These are phyloP conservation scores for Drosophila saltans DNA, from an alignment of 1,140 invertebrate genomes.

Conservation along the genomic window DNA sequence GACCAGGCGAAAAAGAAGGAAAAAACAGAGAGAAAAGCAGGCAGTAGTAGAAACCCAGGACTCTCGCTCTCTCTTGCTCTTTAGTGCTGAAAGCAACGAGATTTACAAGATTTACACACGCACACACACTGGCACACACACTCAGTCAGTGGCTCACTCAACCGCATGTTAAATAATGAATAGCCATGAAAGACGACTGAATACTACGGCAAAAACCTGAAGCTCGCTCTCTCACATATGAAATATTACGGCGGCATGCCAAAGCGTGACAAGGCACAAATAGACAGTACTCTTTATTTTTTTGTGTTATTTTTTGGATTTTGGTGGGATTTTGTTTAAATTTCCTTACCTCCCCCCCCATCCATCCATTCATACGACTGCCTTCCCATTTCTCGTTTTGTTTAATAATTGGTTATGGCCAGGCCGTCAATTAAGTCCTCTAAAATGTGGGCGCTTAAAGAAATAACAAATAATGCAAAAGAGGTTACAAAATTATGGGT, in stretches of 20 bases:
- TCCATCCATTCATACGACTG: too few species aligned
- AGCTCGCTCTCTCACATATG: conserved; percentile 31
- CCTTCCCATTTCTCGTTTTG: not conserved
- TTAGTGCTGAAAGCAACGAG: conserved; percentile 66
- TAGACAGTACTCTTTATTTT: conserved; percentile 33
- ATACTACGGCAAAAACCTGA: conserved; percentile 45
- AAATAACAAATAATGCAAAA: conserved; percentile 25
- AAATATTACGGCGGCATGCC: conserved; percentile 63
- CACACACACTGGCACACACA: conserved; percentile 37
- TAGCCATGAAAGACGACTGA: conserved; percentile 45
- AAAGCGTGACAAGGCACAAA: conserved; percentile 67
- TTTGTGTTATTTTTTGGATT: conserved; percentile 6
- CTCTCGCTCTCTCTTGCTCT: not conserved
- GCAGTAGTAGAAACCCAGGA: not conserved
- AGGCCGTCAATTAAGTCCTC: conserved; percentile 69
- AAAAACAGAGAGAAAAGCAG: not conserved
- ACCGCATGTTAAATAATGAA: conserved; percentile 68
- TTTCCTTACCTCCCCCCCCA: too few species aligned
- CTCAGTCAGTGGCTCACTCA: not conserved
- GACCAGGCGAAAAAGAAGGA: conserved; percentile 51
- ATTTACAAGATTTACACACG: conserved; percentile 79
- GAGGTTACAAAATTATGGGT: conserved; percentile 27
- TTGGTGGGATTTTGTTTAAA: not conserved
- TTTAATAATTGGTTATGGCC: conserved; percentile 73
- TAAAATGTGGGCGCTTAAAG: conserved; percentile 53